phyloP scores from a whole-genome alignment of 92 coral and sea anemone genomes.

The Epizoanthus ramosus region DNA sequence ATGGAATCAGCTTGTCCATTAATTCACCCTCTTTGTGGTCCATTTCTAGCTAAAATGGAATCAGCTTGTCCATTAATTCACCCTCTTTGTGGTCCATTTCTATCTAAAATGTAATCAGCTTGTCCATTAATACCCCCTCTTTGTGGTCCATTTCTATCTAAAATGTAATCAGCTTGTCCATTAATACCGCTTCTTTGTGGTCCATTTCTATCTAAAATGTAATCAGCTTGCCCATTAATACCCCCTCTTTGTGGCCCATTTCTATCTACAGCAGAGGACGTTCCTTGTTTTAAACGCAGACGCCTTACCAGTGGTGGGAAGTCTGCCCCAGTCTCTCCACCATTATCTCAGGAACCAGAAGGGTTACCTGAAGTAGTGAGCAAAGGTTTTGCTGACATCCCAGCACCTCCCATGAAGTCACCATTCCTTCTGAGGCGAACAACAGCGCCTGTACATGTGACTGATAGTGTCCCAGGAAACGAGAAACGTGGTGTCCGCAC shows the following conservation, averaged over 20 bases:
- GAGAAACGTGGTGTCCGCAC: conserved; percentile 51
- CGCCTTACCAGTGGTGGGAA: conserved; percentile 57
- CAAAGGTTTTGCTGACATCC: conserved; percentile 71
- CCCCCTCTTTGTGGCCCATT: background rate
- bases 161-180: no score
- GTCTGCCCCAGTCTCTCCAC: conserved; percentile 47
- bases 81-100: no score
- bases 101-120: no score
- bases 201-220: background rate
- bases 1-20: no score
- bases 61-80: no score
- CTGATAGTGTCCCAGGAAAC: background rate
- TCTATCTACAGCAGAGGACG: conserved; percentile 34
- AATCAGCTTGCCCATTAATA: no score
- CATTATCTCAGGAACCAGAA: conserved; percentile 42
- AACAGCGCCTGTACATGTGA: conserved; percentile 53
- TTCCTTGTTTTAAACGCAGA: conserved; percentile 53
- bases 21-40: no score
- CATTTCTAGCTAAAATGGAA: no score
- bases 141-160: no score
- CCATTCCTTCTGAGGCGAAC: conserved; percentile 75
- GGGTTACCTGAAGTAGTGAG: conserved; percentile 73
- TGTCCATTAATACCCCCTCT: no score
- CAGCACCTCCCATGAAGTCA: conserved; percentile 64
- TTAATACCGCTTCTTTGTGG: background rate